phyloP scores from a whole-genome alignment of 2,797 vertebrate genomes.

The Decapterus maruadsi region DNA sequence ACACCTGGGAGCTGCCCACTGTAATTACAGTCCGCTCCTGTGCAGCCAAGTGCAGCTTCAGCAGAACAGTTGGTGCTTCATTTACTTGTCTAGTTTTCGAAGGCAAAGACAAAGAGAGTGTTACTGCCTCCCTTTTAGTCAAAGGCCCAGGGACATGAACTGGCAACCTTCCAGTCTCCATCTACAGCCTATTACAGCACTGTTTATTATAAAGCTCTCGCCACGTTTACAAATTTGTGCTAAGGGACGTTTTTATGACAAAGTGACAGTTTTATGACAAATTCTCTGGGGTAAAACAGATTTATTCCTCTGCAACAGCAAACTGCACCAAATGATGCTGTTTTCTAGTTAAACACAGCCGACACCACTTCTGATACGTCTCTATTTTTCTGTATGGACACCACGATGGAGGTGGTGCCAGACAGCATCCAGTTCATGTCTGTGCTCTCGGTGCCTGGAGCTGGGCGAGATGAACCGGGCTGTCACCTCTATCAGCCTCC shows the following conservation, averaged over 20 bases:
- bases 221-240: slow-evolving; percentile 39
- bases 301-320: slow-evolving; percentile 33
- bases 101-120: slow-evolving; percentile 23
- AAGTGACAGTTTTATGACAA: slow-evolving; percentile 51
- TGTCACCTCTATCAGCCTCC: slow-evolving; percentile 47
- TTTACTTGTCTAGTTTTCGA: slow-evolving; percentile 19
- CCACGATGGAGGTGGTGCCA: neutral
- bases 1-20: slow-evolving; percentile 53
- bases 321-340: slow-evolving; percentile 23
- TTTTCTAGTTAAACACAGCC: slow-evolving; percentile 25
- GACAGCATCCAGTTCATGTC: slow-evolving; percentile 11
- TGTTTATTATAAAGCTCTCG: slow-evolving; percentile 41
- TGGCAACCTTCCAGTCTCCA: slow-evolving; percentile 46
- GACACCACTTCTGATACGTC: slow-evolving; percentile 24
- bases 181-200: neutral
- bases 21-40: slow-evolving; percentile 55
- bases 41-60: slow-evolving; percentile 40
- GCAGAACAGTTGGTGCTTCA: slow-evolving; percentile 32
- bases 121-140: slow-evolving; percentile 12
- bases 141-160: slow-evolving; percentile 40
- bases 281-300: slow-evolving; percentile 34
- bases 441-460: slow-evolving; percentile 17
- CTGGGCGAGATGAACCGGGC: slow-evolving; percentile 26
- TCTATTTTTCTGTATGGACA: slow-evolving; percentile 20
- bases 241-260: slow-evolving; percentile 6